Evolutionary conservation across 2,113 vertebrate genomes (phyloP), one percentile per base, ranked within the genome.

Genomic region (Ivindomyrus marchei): DNA sequence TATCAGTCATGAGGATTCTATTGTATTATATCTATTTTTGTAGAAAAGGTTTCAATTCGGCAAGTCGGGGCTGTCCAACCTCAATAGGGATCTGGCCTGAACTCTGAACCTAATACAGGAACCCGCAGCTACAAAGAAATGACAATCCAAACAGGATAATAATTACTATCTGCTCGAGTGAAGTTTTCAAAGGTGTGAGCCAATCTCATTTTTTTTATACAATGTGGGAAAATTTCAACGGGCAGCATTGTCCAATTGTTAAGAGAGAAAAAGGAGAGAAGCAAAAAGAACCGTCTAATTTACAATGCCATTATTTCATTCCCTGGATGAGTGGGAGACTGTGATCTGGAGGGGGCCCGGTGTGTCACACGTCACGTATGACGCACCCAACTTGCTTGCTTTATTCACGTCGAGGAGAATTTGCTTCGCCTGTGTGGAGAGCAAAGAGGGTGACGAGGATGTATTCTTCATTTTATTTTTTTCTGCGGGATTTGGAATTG

Each of bases 31-130:
- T 88, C 53, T 46, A 62, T 39, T 36, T 39, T 88, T 88, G 21
- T 24, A 88, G 88, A 74, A 88, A 45, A 74, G 42, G 62, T 70
- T 49, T 47, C 88, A 88, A 49, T 88, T 88, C 87, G 9, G 46
- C 24, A 62, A 58, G 15, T 58, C 88, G n/a, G 21, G 19, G 58
- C 15, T 88, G 36, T 10, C 58, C 52, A 74, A 47, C 58, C 58
- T 88, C 62, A 74, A 88, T 46, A 74, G 24, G 17, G 39, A 47
- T 88, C 66, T 74, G 45, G 53, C 19, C 42, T 88, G 88, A 88
- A 74, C 62, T 88, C 87, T 88, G 87, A 66, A 88, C 87, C 87
- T 66, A 88, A 74, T 74, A 47, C 62, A 70, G 62, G 66, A 88
- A 62, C 62, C 31, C 7, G 6, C 36, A 88, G 53, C 36, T 17